These are phyloP conservation scores for Formicarius rufipectus DNA, from an alignment of 2,113 vertebrate species.

Conservation along the genomic window DNA sequence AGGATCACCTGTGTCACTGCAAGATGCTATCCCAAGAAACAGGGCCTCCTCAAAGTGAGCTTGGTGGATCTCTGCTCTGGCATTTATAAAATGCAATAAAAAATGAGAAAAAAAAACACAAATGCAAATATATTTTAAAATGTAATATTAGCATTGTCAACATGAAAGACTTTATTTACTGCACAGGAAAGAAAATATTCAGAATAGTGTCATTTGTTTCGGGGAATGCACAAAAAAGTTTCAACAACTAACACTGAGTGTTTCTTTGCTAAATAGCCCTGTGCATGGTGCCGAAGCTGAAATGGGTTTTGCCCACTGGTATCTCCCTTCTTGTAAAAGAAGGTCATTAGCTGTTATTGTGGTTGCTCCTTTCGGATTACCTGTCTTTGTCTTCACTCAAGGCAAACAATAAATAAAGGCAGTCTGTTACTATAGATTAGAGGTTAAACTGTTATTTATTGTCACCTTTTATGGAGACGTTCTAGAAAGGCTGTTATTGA, in stretches of 20 bases:
- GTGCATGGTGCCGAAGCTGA: constrained; percentile 64
- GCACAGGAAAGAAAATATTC: constrained; percentile 74
- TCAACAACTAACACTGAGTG: constrained; percentile 85
- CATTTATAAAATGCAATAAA: constrained; percentile 81
- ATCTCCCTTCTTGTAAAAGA: constrained; percentile 69
- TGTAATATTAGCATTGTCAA: constrained; percentile 89
- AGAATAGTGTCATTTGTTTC: constrained; percentile 78
- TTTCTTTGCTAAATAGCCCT: constrained; percentile 84
- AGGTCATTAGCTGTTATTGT: constrained; percentile 66
- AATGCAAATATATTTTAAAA: constrained; percentile 79
- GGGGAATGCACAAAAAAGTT: constrained; percentile 78
- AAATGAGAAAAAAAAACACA: constrained; percentile 68
- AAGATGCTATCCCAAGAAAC: constrained; percentile 37
- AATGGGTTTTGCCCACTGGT: constrained; percentile 58
- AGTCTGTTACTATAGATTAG: neutral
- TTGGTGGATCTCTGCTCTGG: constrained; percentile 27
- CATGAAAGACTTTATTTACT: constrained; percentile 76
- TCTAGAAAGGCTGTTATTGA: neutral
- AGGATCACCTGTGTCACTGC: constrained; percentile 17
- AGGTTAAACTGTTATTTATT: constrained; percentile 43
- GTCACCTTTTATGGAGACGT: constrained; percentile 4
- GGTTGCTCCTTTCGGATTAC: constrained; percentile 19
- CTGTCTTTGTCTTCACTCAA: constrained; percentile 18
- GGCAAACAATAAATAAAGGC: constrained; percentile 12
- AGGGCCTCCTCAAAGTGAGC: constrained; percentile 57